phyloP scores from a whole-genome alignment of 1,140 invertebrate species.

The Drosophila takahashii region DNA sequence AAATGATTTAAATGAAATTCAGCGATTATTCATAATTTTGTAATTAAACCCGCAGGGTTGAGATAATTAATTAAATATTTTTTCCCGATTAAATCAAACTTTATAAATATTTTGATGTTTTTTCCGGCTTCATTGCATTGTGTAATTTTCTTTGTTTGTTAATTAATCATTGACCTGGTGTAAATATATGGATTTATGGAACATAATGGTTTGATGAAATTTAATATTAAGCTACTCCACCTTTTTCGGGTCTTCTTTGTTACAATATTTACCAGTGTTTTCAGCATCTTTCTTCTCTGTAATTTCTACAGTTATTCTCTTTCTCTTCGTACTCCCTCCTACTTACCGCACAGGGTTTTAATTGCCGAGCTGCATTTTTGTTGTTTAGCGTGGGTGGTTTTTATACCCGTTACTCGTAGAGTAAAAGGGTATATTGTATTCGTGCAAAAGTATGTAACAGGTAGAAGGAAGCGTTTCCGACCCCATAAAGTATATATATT shows the following conservation, averaged over 20 bases:
- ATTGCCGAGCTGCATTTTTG: slow-evolving; percentile 31
- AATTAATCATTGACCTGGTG: not conserved
- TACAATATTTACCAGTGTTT: not conserved
- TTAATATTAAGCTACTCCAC: not conserved
- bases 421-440: too few species aligned
- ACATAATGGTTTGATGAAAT: not conserved
- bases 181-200: not conserved
- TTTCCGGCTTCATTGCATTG: not conserved
- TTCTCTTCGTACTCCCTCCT: not conserved
- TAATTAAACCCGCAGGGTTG: not conserved
- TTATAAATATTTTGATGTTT: not conserved
- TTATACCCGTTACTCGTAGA: too few species aligned
- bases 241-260: too few species aligned
- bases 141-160: not conserved
- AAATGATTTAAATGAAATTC: not conserved
- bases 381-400: slow-evolving; percentile 32
- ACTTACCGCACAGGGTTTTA: slow-evolving; percentile 30
- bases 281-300: not conserved
- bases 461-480: too few species aligned
- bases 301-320: not conserved
- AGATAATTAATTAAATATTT: not conserved
- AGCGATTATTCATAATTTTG: not conserved
- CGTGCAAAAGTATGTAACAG: too few species aligned
- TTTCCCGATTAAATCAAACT: not conserved
- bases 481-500: too few species aligned